These are phyloP conservation scores for Agrochola circellaris DNA, from an alignment of 2,888 invertebrate genomes.

Conservation along the genomic window DNA sequence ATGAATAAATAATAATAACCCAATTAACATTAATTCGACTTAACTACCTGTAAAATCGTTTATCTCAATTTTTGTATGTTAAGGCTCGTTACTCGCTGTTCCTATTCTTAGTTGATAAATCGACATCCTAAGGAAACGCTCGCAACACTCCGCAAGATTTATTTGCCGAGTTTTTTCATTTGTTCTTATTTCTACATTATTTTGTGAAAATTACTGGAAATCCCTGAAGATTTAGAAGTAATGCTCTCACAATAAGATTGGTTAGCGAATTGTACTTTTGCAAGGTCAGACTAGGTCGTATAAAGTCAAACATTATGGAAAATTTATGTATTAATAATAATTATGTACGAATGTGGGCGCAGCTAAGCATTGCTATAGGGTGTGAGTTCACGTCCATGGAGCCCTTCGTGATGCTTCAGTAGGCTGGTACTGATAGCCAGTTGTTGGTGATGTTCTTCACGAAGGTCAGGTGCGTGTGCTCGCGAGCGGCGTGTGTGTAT, in stretches of 20 bases:
- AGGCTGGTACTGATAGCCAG: too few species aligned
- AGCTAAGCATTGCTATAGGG: too few species aligned
- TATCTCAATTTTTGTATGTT: conserved; percentile 47
- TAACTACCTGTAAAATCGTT: conserved; percentile 17
- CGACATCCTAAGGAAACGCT: conserved; percentile 52
- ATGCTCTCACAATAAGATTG: conserved; percentile 31
- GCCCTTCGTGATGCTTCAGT: too few species aligned
- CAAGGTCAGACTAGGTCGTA: not conserved
- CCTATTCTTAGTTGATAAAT: conserved; percentile 57
- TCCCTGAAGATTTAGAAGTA: conserved; percentile 15
- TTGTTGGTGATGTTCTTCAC: too few species aligned
- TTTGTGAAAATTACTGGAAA: conserved; percentile 44
- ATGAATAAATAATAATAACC: not conserved
- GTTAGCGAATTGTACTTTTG: conserved; percentile 3
- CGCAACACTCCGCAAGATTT: conserved; percentile 54
- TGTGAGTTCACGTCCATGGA: too few species aligned
- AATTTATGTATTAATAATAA: not conserved
- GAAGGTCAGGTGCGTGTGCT: too few species aligned
- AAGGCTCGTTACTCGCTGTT: conserved; percentile 45
- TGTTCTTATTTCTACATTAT: conserved; percentile 49
- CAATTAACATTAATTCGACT: conserved; percentile 12
- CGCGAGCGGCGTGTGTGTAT: too few species aligned
- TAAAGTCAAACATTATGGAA: not conserved
- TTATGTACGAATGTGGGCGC: too few species aligned
- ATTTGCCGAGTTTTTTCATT: conserved; percentile 53